Base-by-base conservation (phyloP, 2,113 vertebrate genomes). In the Silurus meridionalis region DNA sequence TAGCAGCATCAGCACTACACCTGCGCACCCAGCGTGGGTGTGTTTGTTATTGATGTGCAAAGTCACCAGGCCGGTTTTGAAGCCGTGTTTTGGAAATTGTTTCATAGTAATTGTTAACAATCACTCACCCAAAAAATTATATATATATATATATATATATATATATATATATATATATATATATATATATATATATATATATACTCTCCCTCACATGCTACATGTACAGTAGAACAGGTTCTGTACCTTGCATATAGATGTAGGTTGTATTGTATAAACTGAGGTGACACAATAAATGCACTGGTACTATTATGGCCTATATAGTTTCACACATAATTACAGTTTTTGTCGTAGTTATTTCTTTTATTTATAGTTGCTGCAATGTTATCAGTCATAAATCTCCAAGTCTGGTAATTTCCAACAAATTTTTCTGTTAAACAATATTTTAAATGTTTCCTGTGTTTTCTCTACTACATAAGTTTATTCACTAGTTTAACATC, bases 1-100 rank as follows among this genome's bases (percentile, higher is more conserved):
- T 55, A 85, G 72, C 63, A 63, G 4, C 75, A 17, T 23, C 80
- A 83, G 57, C 83, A 66, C 25, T 85, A 25, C 46, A 88, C 75
- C 80, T 80, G 64, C 53, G 25, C 53, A 80, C 23, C 82, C 15
- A 15, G 2, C n/a, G 23, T 21, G 87, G 46, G 79, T 52, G 37
- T 69, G 86, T 77, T 15, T 28, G 80, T 58, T 25, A 11, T 37
- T 53, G 8, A 53, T 88, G 72, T 57, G 28, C 58, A 63, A 64
- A 86, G 74, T 58, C 75, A 86, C 75, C 66, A 58, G 66, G 82
- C 82, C 0, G n/a, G 85, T 86, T 86, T 83, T 28, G 5, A 48
- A 23, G 10, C 48, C 53, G n/a, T 58, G 48, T 37, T 83, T 55
- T 85, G 50, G 63, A 52, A 52, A 83, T 69, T 58, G 8, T 57